Base-by-base conservation (phyloP, 2,888 invertebrate genomes). In the Endomychus coccineus region DNA sequence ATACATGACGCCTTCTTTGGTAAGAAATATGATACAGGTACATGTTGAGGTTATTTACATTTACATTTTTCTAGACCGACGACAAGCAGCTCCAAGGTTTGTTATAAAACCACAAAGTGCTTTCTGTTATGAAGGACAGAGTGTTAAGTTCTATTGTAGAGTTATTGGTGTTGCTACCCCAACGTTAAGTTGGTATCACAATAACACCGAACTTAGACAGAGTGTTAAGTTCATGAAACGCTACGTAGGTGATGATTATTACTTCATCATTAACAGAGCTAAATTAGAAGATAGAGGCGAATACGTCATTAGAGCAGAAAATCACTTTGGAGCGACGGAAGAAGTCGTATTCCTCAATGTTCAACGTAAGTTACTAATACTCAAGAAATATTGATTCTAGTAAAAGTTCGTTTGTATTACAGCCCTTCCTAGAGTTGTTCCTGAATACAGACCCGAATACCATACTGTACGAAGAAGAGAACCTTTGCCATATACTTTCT, bases 221-320 rank as follows among this genome's bases (percentile, higher is more conserved):
- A 94, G 94, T 51, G 95, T 96, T 48, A 99, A 99, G 69, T 95
- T 89, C 68, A 98, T 98, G 97, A 97, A 97, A 71, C 81, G 95
- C 57, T 98, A 97, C 63, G 77, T 82, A 25, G 91, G 88, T 35
- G 92, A 96, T 54, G 94, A 97, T 60, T 98, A 92, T 66, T 92
- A 94, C 68, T 91, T 99, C 67, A 83, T 95, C 46, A 95, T 99
- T 52, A 97, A 96, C 70, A 82, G 98, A 51, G 88, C 88, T 22
- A 94, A 90, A 67, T 67, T 91, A 46, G 90, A 94, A 45, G 97
- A 98, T 69, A 81, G 94, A 56, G 98, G 97, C 50, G 96, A 97
- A 67, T 97, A 96, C 67, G 83, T 92, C 48, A 94, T 99, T 56
- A 75, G 90, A 36, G 96, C 96, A 2, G 92, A 95, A 70, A 96